These are phyloP conservation scores for Mesoclemmys tuberculata DNA, from an alignment of 2,113 vertebrate species.

Conservation along the genomic window DNA sequence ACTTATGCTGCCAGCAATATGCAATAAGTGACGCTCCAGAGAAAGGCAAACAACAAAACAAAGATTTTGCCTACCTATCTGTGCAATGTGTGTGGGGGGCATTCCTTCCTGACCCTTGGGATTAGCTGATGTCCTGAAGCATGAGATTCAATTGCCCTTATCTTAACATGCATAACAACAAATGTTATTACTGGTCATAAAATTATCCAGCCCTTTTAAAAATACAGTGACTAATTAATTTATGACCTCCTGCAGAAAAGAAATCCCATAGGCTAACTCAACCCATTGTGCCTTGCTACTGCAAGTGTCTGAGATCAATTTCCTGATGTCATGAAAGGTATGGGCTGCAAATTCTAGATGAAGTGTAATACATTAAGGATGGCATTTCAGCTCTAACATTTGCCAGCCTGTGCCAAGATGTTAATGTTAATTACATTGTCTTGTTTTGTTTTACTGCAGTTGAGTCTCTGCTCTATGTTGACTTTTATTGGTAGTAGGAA, in stretches of 20 bases:
- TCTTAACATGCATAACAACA: not conserved
- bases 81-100: not conserved
- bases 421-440: slow-evolving; percentile 70
- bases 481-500: not conserved
- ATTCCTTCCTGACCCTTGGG: not conserved
- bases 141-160: not conserved
- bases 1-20: not conserved
- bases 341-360: slow-evolving; percentile 54
- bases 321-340: slow-evolving; percentile 54
- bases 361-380: slow-evolving; percentile 61
- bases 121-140: not conserved
- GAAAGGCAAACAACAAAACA: not conserved
- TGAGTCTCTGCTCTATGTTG: slow-evolving; percentile 65
- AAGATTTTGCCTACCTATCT: not conserved
- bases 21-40: not conserved
- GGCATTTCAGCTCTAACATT: slow-evolving; percentile 67
- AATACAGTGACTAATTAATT: not conserved
- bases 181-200: not conserved
- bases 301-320: slow-evolving; percentile 58
- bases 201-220: not conserved
- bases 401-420: slow-evolving; percentile 62
- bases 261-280: slow-evolving; percentile 25
- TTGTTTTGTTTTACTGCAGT: slow-evolving; percentile 62
- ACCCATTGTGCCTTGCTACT: not conserved
- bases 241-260: slow-evolving; percentile 25